A percentile compares a stretch with the other conserved stretches of the same genome.
Evolutionary conservation across 2,113 vertebrate genomes (phyloP).

Genomic region (Cisticola juncidis): DNA sequence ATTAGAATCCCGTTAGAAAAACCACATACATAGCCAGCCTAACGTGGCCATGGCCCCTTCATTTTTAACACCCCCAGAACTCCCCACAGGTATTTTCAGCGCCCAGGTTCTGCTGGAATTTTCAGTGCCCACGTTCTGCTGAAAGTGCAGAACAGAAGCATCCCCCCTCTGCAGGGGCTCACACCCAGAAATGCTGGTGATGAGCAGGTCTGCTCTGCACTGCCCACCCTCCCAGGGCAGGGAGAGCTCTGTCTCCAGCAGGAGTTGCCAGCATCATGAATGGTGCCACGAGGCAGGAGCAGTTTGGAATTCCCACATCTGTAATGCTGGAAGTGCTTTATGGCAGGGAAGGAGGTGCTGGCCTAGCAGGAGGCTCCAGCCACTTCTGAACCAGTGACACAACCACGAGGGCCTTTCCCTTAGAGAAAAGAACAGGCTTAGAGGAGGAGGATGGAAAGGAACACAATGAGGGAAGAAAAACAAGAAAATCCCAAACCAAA

Average conservation of each 20-base stretch:
- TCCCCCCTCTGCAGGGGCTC: not conserved
- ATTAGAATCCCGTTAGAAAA: no score
- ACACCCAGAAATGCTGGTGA: not conserved
- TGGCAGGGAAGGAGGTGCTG: not conserved
- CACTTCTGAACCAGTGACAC: conserved; percentile 17
- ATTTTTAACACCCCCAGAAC: not conserved
- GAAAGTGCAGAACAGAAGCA: not conserved
- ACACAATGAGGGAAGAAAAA: conserved; percentile 19
- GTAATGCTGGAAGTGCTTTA: conserved; percentile 53
- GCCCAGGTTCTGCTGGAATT: not conserved
- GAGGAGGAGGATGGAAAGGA: conserved; percentile 48
- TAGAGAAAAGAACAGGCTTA: conserved; percentile 7
- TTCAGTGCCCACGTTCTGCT: not conserved
- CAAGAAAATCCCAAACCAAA: not conserved
- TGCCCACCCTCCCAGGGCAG: not conserved
- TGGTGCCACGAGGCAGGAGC: conserved; percentile 28
- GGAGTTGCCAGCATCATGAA: conserved; percentile 72
- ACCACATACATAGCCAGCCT: not conserved
- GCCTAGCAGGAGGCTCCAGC: conserved; percentile 17
- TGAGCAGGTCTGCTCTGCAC: not conserved
- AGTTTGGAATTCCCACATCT: conserved; percentile 70
- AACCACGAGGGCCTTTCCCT: not conserved
- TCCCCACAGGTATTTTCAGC: not conserved
- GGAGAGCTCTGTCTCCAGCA: not conserved
- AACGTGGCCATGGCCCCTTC: not conserved